These are phyloP conservation scores for Hesperophylax magnus DNA, from an alignment of 1,140 invertebrate genomes.

Conservation along the genomic window DNA sequence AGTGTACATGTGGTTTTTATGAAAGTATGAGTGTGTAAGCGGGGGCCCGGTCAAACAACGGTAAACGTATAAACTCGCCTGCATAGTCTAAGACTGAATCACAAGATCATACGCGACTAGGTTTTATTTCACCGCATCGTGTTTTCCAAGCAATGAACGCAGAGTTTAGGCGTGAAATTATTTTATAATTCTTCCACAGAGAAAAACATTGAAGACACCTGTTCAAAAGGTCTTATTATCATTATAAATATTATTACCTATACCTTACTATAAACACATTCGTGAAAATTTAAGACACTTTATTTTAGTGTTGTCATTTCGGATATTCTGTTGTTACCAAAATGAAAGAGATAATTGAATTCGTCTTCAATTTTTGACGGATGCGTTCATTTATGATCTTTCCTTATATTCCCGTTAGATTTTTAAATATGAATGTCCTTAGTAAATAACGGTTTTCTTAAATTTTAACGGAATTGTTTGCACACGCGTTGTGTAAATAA, in stretches of 20 bases:
- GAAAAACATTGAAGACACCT: background rate
- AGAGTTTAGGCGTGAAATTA: background rate
- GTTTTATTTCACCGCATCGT: background rate
- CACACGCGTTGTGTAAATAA: too few relatives aligned
- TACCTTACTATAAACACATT: background rate
- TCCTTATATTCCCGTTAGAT: too few relatives aligned
- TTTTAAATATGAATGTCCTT: too few relatives aligned
- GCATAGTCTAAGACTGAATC: conserved; percentile 23
- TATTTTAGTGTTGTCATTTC: too few relatives aligned
- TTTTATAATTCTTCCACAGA: background rate
- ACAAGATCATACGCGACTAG: background rate
- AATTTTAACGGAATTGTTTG: too few relatives aligned
- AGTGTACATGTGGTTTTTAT: background rate
- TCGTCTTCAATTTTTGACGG: too few relatives aligned
- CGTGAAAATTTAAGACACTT: too few relatives aligned
- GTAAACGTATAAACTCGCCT: conserved; percentile 27
- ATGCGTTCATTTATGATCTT: too few relatives aligned
- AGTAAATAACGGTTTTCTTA: too few relatives aligned
- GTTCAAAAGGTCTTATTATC: background rate
- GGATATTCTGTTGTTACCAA: too few relatives aligned
- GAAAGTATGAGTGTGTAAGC: background rate
- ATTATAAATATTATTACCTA: background rate
- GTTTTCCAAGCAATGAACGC: background rate
- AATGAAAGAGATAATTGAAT: too few relatives aligned
- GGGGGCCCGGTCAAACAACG: conserved; percentile 35